Evolutionary conservation across 2,797 vertebrate species (phyloP).

Genomic region (Sarcophilus harrisii): DNA sequence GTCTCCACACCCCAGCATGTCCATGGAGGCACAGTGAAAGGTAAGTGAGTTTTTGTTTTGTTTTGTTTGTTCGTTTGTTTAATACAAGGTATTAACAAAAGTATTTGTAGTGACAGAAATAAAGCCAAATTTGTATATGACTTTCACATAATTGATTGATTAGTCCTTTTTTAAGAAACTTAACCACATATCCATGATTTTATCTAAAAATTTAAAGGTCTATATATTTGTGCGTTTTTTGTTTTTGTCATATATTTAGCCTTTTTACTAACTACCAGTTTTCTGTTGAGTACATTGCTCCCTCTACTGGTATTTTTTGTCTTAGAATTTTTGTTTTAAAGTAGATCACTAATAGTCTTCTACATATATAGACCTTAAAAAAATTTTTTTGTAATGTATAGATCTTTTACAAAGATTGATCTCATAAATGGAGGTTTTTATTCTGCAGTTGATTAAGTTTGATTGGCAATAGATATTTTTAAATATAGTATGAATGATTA

Average conservation of each 20-base stretch:
- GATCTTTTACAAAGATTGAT: background rate
- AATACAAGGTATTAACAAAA: background rate
- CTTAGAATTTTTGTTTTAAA: background rate
- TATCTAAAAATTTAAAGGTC: background rate
- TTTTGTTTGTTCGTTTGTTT: background rate
- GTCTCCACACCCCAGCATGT: slow-evolving; percentile 84
- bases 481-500: slow-evolving; percentile 16
- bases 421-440: slow-evolving; percentile 3
- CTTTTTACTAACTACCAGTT: background rate
- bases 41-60: slow-evolving; percentile 76
- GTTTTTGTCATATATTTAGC: background rate
- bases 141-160: background rate
- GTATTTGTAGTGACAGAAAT: background rate
- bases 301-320: slow-evolving; percentile 9
- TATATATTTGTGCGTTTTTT: background rate
- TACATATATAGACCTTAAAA: background rate
- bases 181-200: background rate
- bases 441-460: slow-evolving; percentile 32
- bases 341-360: background rate
- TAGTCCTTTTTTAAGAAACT: background rate
- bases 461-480: background rate
- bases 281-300: background rate
- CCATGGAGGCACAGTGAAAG: slow-evolving; percentile 83
- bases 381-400: background rate
- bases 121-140: background rate